Evolutionary conservation across 2,888 invertebrate species (phyloP).

Genomic region (Lochmaea crataegi): DNA sequence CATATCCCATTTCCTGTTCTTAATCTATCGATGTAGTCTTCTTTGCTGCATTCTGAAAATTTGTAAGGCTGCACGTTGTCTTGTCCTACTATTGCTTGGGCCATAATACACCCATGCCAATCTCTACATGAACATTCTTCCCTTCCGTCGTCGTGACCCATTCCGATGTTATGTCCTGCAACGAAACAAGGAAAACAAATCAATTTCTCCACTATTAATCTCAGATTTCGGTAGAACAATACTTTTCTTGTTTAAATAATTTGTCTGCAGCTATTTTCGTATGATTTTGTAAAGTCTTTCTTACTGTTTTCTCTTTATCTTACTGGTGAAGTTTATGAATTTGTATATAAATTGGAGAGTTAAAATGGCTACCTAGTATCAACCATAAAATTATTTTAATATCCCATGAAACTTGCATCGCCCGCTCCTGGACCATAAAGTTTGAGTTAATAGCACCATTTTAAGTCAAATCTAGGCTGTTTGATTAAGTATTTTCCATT

Average conservation of each 20-base stretch:
- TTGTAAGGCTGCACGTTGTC: conserved; percentile 96
- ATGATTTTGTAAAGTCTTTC: too few relatives aligned
- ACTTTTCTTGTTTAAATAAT: too few relatives aligned
- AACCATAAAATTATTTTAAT: not conserved
- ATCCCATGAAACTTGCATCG: not conserved
- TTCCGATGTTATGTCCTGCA: conserved; percentile 89
- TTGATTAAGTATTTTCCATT: not conserved
- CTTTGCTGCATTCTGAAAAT: conserved; percentile 95
- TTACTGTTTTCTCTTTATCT: not conserved
- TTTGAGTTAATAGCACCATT: not conserved
- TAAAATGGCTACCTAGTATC: not conserved
- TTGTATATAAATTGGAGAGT: not conserved
- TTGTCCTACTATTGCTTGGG: conserved; percentile 89
- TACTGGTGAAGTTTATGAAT: not conserved
- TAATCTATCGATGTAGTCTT: conserved; percentile 89
- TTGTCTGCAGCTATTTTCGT: too few relatives aligned
- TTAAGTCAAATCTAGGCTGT: not conserved
- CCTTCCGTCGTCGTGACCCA: conserved; percentile 93
- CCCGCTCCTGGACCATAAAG: not conserved
- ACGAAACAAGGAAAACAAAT: not conserved
- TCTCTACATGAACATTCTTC: conserved; percentile 90
- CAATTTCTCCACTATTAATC: too few relatives aligned
- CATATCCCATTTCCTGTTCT: conserved; percentile 90
- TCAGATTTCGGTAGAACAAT: too few relatives aligned
- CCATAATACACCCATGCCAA: conserved; percentile 98